A percentile compares a stretch with the other conserved stretches of the same genome.
phyloP scores from a whole-genome alignment of 2,797 vertebrate species.

The Hemibagrus guttatus region DNA sequence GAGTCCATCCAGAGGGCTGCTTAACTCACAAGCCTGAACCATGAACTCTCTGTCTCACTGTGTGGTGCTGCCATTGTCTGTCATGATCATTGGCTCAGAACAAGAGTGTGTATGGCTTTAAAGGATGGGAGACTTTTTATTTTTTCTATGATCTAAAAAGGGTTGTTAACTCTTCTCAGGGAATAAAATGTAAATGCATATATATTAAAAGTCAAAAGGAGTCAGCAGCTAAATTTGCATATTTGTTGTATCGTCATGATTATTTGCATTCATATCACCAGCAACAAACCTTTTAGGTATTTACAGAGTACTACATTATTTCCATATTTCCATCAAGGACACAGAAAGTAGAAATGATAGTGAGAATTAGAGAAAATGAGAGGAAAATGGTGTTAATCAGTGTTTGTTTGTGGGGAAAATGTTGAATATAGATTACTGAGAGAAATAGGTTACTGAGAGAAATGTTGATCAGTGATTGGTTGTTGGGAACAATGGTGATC shows the following conservation, averaged over 20 bases:
- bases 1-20: conserved; percentile 30
- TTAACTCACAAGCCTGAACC: conserved; percentile 12
- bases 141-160: not conserved
- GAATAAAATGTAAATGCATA: not conserved
- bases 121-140: not conserved
- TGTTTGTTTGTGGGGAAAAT: not conserved
- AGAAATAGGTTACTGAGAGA: not conserved
- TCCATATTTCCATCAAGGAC: not conserved
- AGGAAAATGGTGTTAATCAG: not conserved
- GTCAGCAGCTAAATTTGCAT: not conserved
- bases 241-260: not conserved
- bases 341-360: not conserved
- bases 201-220: not conserved
- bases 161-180: not conserved
- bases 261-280: not conserved
- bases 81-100: conserved; percentile 27
- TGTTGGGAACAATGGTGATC: not conserved
- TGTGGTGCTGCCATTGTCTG: conserved; percentile 14
- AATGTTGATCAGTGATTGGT: not conserved
- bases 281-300: not conserved
- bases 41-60: conserved; percentile 9
- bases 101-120: conserved; percentile 6
- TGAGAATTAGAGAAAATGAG: too few relatives aligned
- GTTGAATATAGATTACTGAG: too few relatives aligned
- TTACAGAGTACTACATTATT: not conserved